Evolutionary conservation across 2,113 vertebrate genomes (phyloP).

Genomic region (Bolborhynchus lineola): DNA sequence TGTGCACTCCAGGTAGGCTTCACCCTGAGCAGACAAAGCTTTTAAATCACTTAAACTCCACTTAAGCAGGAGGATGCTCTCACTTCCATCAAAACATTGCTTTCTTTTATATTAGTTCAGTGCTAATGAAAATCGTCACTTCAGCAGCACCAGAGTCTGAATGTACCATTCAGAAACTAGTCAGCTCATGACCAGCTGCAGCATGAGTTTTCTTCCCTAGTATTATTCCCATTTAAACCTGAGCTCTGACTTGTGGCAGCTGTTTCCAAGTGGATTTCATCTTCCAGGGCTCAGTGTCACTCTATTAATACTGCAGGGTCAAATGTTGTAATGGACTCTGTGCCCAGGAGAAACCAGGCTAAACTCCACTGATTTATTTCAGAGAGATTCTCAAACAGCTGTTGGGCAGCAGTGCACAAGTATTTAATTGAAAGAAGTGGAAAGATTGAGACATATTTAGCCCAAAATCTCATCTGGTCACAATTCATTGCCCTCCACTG

Average conservation of each 20-base stretch:
- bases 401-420: background rate
- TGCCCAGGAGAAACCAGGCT: background rate
- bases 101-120: background rate
- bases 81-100: background rate
- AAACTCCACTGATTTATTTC: background rate
- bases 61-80: background rate
- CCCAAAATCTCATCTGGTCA: background rate
- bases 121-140: conserved; percentile 1
- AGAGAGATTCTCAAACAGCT: background rate
- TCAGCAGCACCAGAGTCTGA: background rate
- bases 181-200: background rate
- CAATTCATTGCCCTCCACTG: background rate
- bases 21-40: background rate
- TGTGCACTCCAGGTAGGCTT: background rate
- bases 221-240: background rate
- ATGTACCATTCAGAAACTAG: background rate
- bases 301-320: background rate
- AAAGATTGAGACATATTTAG: background rate
- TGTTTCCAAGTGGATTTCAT: background rate
- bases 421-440: background rate
- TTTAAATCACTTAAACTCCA: conserved; percentile 19
- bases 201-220: background rate
- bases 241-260: background rate
- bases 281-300: background rate
- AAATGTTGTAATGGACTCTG: background rate